These are phyloP conservation scores for Hylaeus volcanicus DNA, from an alignment of 1,140 invertebrate species.

Conservation along the genomic window DNA sequence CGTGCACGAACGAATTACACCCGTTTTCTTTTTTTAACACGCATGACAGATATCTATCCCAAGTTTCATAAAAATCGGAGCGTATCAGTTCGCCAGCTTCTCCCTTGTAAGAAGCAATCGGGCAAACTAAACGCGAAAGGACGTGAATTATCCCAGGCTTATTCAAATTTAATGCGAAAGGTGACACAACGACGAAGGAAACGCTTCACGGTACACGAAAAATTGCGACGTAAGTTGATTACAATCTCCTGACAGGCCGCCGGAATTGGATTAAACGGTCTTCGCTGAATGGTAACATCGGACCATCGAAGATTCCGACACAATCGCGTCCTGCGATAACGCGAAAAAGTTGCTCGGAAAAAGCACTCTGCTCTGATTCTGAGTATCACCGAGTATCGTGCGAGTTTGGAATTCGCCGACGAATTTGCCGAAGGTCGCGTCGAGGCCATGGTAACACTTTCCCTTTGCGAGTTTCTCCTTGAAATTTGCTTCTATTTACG, in stretches of 20 bases:
- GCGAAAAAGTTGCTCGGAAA: background rate
- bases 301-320: background rate
- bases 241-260: background rate
- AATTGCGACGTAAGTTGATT: constrained; percentile 11
- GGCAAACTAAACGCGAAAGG: background rate
- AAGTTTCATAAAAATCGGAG: too few species aligned
- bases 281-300: constrained; percentile 3
- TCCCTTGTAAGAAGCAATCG: background rate
- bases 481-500: constrained; percentile 51
- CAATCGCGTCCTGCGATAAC: background rate
- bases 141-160: background rate
- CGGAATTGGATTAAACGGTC: constrained; percentile 8
- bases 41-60: too few species aligned
- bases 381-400: too few species aligned
- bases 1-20: too few species aligned
- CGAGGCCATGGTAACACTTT: constrained; percentile 53
- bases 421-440: background rate
- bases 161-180: constrained; percentile 1
- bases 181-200: background rate
- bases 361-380: background rate
- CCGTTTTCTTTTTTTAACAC: too few species aligned
- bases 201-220: background rate
- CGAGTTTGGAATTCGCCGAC: too few species aligned
- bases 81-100: too few species aligned
- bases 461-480: constrained; percentile 38